Conservation (phyloP, 2,113 vertebrate genomes). For the Morone chrysops region DNA sequence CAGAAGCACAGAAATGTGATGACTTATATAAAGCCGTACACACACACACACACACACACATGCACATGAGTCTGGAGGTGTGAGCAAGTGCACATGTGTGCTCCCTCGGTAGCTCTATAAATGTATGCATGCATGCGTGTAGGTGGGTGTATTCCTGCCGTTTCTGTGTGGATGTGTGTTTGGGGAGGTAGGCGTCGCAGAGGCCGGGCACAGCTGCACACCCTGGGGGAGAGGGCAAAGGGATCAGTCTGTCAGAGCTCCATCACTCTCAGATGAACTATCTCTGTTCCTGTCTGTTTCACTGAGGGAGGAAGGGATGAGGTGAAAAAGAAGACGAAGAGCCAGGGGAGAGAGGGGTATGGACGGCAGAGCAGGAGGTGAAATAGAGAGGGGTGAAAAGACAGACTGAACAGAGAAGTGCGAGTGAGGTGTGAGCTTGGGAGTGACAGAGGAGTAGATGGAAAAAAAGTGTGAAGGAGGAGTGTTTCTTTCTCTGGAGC, state of each 20-base stretch:
- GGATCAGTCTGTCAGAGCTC: conserved; percentile 72
- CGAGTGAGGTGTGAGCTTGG: conserved; percentile 55
- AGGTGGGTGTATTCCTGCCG: conserved; percentile 65
- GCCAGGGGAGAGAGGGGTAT: conserved; percentile 14
- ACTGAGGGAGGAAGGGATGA: conserved; percentile 36
- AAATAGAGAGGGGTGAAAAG: conserved; percentile 37
- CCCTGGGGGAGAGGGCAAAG: conserved; percentile 72
- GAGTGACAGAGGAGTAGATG: conserved; percentile 50
- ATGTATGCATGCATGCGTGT: conserved; percentile 67
- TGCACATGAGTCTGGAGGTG: conserved; percentile 63
- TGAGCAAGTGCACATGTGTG: conserved; percentile 59
- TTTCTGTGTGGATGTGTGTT: conserved; percentile 61
- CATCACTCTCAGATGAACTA: conserved; percentile 70
- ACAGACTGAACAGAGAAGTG: conserved; percentile 18
- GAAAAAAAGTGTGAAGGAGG: conserved; percentile 35
- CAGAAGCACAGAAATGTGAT: conserved; percentile 22
- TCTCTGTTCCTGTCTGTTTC: conserved; percentile 31
- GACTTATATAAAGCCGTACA: conserved; percentile 59
- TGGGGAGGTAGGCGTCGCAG: conserved; percentile 60
- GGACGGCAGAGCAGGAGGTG: conserved; percentile 29
- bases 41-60: conserved; percentile 42
- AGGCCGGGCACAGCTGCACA: conserved; percentile 73
- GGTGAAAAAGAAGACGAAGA: conserved; percentile 33
- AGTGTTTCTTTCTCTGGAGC: conserved; percentile 22
- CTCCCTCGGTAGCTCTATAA: conserved; percentile 54